Base-by-base conservation (phyloP, 2,888 invertebrate genomes). In the Heliconius charithonia region DNA sequence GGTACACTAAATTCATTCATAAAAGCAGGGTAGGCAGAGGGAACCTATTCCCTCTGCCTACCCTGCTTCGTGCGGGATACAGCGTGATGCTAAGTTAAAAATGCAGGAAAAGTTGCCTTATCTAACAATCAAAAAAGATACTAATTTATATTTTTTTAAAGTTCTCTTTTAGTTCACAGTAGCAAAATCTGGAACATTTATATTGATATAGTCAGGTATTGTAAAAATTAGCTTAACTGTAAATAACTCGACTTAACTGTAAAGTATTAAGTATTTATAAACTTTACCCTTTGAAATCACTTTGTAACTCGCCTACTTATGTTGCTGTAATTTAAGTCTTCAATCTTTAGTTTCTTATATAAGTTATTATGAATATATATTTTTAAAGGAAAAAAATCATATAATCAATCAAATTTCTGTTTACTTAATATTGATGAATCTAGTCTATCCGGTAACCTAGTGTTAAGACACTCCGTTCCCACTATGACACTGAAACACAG, bases 181-280 rank as follows among this genome's bases (percentile, higher is more conserved):
- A 29, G 19, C 3, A 16, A 45, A 69, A 70, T 25, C 16, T 70
- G 7, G 6, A 72, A 59, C 51, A n/a, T n/a, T n/a, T n/a, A n/a
- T n/a, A n/a, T n/a, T n/a, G n/a, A 7, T 45, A 45, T 3, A 29
- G 27, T 22, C 25, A 25, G 41, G 73, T 22, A 62, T 63, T 27
- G 73, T 74, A 63, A 74, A 74, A n/a, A n/a, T n/a, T n/a, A n/a
- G n/a, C n/a, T n/a, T n/a, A n/a, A n/a, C n/a, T n/a, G n/a, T n/a
- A n/a, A n/a, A n/a, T n/a, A n/a, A n/a, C n/a, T n/a, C n/a, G n/a
- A n/a, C n/a, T n/a, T n/a, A n/a, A n/a, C 22, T 74, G 63, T 65
- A 45, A 65, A 65, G 27, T 65, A 45, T 65, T 74, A 62, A 74
- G 63, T 74, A 63, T 74, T 74, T 74, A 74, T 74, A 29, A 74